phyloP scores from a whole-genome alignment of 2,888 invertebrate species.

The Endotricha flammealis region DNA sequence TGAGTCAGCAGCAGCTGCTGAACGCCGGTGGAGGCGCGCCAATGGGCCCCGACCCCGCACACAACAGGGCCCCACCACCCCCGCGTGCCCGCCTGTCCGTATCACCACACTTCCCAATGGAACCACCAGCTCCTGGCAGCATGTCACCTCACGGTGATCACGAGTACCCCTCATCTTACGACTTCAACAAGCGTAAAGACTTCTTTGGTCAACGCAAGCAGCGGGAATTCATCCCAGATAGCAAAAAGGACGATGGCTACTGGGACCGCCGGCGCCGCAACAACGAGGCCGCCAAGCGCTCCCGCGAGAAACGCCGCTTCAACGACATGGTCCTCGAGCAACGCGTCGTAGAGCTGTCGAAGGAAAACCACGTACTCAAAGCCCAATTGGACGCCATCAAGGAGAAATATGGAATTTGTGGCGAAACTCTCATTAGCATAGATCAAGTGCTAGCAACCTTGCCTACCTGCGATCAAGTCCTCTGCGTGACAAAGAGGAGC shows the following conservation, averaged over 20 bases:
- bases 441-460: conserved; percentile 92
- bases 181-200: conserved; percentile 86
- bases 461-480: conserved; percentile 90
- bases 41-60: conserved; percentile 56
- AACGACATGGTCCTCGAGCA: conserved; percentile 98
- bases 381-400: conserved; percentile 95
- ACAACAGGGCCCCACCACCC: conserved; percentile 53
- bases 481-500: conserved; percentile 88
- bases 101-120: conserved; percentile 69
- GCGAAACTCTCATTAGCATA: conserved; percentile 90
- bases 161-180: conserved; percentile 72
- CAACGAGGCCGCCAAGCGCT: conserved; percentile 97
- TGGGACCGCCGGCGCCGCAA: conserved; percentile 97
- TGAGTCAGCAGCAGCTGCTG: conserved; percentile 82
- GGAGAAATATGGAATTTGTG: conserved; percentile 94
- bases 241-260: conserved; percentile 97
- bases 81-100: conserved; percentile 59
- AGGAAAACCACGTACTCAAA: conserved; percentile 96
- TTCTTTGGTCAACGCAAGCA: conserved; percentile 94
- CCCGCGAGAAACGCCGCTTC: conserved; percentile 96
- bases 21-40: conserved; percentile 51
- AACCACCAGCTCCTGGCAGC: conserved; percentile 55
- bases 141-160: too few relatives aligned
- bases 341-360: conserved; percentile 94
- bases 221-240: conserved; percentile 97